Evolutionary conservation across 1,140 invertebrate genomes (phyloP), one percentile per base, ranked within the genome.

Genomic region (Eueides isabella): DNA sequence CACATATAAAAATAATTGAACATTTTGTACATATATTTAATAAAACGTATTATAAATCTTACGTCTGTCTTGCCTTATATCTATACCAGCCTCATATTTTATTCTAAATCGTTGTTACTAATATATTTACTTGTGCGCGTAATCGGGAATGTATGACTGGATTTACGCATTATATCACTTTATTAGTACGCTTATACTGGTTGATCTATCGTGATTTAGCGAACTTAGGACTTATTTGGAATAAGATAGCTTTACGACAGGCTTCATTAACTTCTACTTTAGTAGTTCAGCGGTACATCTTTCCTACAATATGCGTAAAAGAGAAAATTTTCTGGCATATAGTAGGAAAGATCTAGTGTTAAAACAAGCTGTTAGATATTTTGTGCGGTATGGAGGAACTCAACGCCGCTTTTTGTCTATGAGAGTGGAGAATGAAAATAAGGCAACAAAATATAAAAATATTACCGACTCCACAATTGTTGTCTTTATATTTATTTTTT

Each of bases 71-170:
- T 63, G 48, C 61, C 67, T 28, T 44, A 69, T 16, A 30, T 69
- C 30, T 69, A 55, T 23, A 23, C 2, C 6, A 16, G 30, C 12
- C 1, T 11, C 30, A 33, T 61, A 61, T 61, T 61, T 31, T 19
- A 19, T 19, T 44, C 16, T 9, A 5, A 2, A 61, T 61, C 67
- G 48, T 69, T 14, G 14, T 29, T 44, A 38, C 62, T 71, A 71
- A 71, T 31, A 31, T 63, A 71, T 65, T 33, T 71, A 71, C 69
- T 71, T 71, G 38, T 71, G 31, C 11, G 62, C 35, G 38, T 71
- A 71, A 64, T 64, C 61, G 29, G 38, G 69, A 64, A 71, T 30
- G 31, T 68, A 68, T 55, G 67, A 44, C 44, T 35, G 29, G 66
- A 55, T 55, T 55, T 55, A 55, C 23, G 48, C 23, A 2, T 26